Base-by-base conservation (phyloP, 2,113 vertebrate genomes). In the Tursiops truncatus region DNA sequence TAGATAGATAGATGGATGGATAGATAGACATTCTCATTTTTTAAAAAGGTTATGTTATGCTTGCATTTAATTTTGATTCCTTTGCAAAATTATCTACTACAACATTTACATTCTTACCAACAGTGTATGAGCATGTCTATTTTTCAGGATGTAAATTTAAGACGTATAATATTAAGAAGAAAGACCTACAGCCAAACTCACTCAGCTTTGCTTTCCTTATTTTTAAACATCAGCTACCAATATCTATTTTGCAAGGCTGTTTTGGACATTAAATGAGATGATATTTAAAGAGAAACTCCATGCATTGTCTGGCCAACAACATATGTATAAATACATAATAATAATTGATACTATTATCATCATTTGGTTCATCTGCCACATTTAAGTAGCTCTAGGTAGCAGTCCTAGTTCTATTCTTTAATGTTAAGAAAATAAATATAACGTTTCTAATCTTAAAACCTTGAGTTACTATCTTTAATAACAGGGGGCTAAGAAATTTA, bases 381-480 rank as follows among this genome's bases (percentile, higher is more conserved):
- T 58, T 41, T 65, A 87, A 65, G 60, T 81, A 50, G 1, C 8
- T 56, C 28, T 73, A 2, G 18, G 12, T 26, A 50, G 8, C 6
- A 9, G 4, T 26, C 3, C 21, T 41, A 41, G 13, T 67, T 92
- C 38, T 89, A n/a, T 15, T 25, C 3, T 81, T 97, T 89, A 96
- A 76, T 67, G 26, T 53, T 44, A 96, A 91, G 96, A 95, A 97
- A 95, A 87, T 85, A 93, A 97, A 94, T 73, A 44, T 96, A 95
- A 88, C 58, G 94, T 96, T 94, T 80, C 68, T 79, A 96, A 94
- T 44, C 60, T 68, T 92, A 95, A 38, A 71, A 65, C 65, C n/a
- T 77, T 50, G 77, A 28, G 18, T 79, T 91, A 94, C 89, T 81
- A 60, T 83, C 76, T 97, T 98, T 97, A 97, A 97, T 97, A 95